Evolutionary conservation across 1,140 invertebrate genomes (phyloP), one percentile per base, ranked within the genome.

Genomic region (Probaryconus sp.): DNA sequence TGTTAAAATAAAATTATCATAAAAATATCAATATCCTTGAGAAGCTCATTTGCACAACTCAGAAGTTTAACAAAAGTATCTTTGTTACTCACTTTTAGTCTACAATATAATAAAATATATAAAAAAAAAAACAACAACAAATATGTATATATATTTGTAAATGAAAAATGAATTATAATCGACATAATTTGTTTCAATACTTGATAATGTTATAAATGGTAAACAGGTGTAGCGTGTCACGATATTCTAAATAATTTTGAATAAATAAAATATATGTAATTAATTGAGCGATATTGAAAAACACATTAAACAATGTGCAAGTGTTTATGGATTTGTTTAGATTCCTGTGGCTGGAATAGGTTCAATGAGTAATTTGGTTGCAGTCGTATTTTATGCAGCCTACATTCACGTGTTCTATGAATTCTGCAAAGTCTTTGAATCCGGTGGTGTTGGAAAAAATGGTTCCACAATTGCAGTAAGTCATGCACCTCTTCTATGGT

Each of bases 381-480:
- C 89, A 84, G 82, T 87, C 71, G 82, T 91, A 81, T 91, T 92
- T 85, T 90, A 91, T 83, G 84, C 89, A 77, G 91, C 90, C 81
- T 93, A 91, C 88, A 71, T 90, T 77, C 89, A 90, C 82, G 89
- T 92, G 82, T 89, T 92, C 85, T 79, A 91, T 85, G 87, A 89
- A 84, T 93, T 93, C 89, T 89, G 88, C 83, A 89, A 90, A 86
- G 90, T 91, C 68, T 93, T 91, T 87, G 86, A 86, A 71, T 85
- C 90, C 79, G 94, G 94, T 84, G 95, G 96, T 77, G 91, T 92
- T 78, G 96, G 96, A 70, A 97, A 96, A 89, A 98, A 98, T 89
- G 96, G 96, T 86, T 96, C 95, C 31, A 96, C 95, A 33, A 93
- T 96, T 81, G 96, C 95, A 83, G 95, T 96, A 93, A 95, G 94